These are phyloP conservation scores for Nothura maculosa DNA, from an alignment of 2,797 vertebrate genomes.

Conservation along the genomic window DNA sequence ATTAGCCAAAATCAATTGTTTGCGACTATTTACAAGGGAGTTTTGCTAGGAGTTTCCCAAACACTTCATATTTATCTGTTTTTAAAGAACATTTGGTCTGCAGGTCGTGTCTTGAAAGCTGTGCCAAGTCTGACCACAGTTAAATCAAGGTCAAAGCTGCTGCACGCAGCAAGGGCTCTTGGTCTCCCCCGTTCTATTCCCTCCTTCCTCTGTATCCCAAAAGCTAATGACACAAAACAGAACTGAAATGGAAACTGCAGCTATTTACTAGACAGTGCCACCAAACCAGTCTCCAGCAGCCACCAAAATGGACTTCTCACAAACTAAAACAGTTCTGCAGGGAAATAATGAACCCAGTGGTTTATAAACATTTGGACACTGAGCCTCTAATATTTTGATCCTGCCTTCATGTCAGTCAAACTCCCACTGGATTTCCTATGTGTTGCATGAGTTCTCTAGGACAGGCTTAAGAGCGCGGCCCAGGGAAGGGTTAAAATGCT, in stretches of 20 bases:
- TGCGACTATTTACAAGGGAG: not conserved
- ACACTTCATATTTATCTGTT: not conserved
- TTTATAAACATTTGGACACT: not conserved
- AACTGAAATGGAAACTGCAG: not conserved
- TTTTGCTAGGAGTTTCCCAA: not conserved
- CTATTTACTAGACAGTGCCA: not conserved
- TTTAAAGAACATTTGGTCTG: not conserved
- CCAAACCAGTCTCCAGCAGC: not conserved
- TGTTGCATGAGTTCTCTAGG: not conserved
- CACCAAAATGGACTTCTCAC: not conserved
- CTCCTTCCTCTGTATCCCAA: not conserved
- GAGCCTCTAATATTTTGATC: not conserved
- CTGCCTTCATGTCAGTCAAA: not conserved
- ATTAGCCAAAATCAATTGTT: not conserved
- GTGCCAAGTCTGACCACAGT: not conserved
- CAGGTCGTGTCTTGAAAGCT: not conserved
- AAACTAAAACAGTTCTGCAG: not conserved
- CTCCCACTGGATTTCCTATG: not conserved
- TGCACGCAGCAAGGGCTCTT: not conserved
- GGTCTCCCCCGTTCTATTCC: fast-evolving
- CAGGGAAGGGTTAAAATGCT: not conserved
- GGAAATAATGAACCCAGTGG: not conserved
- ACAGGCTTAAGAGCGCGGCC: not conserved
- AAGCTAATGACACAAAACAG: not conserved
- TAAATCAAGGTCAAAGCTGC: not conserved